Conservation (phyloP, 2,888 invertebrate genomes). For the Meiosimyza platycephala region DNA sequence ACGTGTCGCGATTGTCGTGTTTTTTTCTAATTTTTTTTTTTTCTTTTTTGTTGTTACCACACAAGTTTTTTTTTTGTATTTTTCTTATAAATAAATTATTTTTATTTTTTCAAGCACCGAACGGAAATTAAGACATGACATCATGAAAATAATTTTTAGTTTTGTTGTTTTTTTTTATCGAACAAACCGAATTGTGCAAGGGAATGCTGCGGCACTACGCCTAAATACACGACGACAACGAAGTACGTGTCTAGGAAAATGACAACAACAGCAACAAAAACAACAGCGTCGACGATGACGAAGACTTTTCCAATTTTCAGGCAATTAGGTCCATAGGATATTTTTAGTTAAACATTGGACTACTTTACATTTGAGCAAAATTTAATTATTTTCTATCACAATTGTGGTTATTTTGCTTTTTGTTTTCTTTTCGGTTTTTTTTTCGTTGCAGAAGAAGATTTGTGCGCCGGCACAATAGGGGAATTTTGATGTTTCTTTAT, state of each 20-base stretch:
- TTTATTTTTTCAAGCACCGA: constrained; percentile 8
- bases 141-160: constrained; percentile 20
- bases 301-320: background rate
- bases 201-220: background rate
- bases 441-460: background rate
- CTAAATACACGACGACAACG: constrained; percentile 1
- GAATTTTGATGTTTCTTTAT: background rate
- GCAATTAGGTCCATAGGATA: no score
- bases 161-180: background rate
- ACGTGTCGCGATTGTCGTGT: background rate
- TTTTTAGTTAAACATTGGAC: no score
- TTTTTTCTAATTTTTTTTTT: background rate
- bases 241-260: background rate
- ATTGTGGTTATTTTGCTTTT: background rate
- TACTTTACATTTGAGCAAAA: constrained; percentile 30
- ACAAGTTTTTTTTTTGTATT: background rate
- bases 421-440: background rate
- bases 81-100: background rate
- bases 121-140: constrained; percentile 13
- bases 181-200: background rate
- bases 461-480: no score
- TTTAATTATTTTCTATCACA: constrained; percentile 13
- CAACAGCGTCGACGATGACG: background rate
- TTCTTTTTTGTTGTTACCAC: background rate
- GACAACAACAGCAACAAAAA: background rate